Evolutionary conservation across 2,113 vertebrate species (phyloP).

Genomic region (Thalassoma bifasciatum): DNA sequence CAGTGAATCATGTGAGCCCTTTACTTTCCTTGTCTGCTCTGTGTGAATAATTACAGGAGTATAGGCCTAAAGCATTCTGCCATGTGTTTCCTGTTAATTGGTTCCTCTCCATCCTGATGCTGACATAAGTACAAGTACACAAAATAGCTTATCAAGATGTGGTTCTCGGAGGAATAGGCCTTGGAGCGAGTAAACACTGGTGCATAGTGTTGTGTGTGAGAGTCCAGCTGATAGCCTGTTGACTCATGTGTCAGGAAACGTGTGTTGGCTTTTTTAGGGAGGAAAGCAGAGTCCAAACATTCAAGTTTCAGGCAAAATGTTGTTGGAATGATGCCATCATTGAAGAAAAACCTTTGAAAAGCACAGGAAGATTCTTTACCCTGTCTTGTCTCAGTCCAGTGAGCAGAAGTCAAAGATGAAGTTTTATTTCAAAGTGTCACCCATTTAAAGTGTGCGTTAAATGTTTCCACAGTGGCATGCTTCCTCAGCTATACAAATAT

Average conservation of each 20-base stretch:
- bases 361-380: not conserved
- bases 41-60: not conserved
- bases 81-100: not conserved
- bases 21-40: not conserved
- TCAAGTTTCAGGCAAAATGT: slow-evolving; percentile 11
- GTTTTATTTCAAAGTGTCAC: not conserved
- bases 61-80: not conserved
- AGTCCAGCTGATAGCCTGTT: not conserved
- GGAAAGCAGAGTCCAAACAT: slow-evolving; percentile 6
- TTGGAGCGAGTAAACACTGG: not conserved
- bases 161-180: not conserved
- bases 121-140: not conserved
- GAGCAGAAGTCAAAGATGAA: not conserved
- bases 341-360: too few species aligned
- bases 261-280: slow-evolving; percentile 20
- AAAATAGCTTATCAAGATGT: not conserved
- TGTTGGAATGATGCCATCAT: not conserved
- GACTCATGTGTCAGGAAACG: not conserved
- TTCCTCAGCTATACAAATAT: not conserved
- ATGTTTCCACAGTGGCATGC: not conserved
- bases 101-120: not conserved
- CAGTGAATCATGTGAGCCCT: slow-evolving; percentile 86
- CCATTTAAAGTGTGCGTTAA: not conserved
- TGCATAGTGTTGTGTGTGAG: not conserved
- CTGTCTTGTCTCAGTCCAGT: not conserved